Evolutionary conservation across 2,113 vertebrate genomes (phyloP).

Genomic region (Colinus virginianus): DNA sequence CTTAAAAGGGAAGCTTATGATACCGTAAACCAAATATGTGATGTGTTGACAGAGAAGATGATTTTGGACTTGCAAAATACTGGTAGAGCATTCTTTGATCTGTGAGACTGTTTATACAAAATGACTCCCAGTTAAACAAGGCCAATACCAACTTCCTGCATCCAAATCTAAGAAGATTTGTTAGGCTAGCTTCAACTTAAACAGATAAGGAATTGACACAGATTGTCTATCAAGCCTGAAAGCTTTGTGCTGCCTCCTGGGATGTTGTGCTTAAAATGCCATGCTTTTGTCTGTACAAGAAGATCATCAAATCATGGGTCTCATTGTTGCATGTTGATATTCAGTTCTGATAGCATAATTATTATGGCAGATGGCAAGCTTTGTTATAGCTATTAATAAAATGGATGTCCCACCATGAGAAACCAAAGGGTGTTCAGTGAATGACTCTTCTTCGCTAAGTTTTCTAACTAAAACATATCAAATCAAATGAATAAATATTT

Average conservation of each 20-base stretch:
- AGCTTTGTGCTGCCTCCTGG: background rate
- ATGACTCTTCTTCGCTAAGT: background rate
- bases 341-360: background rate
- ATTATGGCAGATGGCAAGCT: background rate
- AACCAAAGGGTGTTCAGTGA: constrained; percentile 1
- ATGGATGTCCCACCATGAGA: background rate
- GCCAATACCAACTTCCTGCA: constrained; percentile 50
- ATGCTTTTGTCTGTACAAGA: background rate
- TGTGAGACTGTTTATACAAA: constrained; percentile 60
- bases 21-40: constrained; percentile 51
- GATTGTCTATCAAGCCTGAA: constrained; percentile 21
- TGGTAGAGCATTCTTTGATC: constrained; percentile 64
- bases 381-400: constrained; percentile 5
- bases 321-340: background rate
- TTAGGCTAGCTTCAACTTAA: constrained; percentile 31
- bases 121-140: constrained; percentile 63
- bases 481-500: background rate
- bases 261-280: constrained; percentile 28
- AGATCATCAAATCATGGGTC: background rate
- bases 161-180: constrained; percentile 26
- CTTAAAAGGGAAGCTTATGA: constrained; percentile 64
- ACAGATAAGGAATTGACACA: constrained; percentile 18
- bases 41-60: constrained; percentile 66
- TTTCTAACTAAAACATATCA: background rate
- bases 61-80: constrained; percentile 60